These are phyloP conservation scores for Drosophila sturtevanti DNA, from an alignment of 1,140 invertebrate species.

Conservation along the genomic window DNA sequence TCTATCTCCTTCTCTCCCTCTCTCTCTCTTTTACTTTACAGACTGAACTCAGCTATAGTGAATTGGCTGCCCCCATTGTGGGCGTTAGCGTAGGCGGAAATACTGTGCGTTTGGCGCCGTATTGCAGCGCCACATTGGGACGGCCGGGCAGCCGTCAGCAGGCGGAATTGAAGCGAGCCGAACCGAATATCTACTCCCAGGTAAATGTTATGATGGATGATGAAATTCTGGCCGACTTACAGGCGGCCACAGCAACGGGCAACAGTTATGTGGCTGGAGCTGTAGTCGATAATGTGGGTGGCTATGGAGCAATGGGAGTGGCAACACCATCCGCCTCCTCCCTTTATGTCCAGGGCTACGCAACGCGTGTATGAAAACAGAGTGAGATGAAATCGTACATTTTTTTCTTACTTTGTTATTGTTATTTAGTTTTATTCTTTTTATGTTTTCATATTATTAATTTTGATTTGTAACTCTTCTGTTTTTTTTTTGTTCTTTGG, in stretches of 20 bases:
- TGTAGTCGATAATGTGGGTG: conserved; percentile 72
- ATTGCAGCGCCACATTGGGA: conserved; percentile 84
- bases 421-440: conserved; percentile 28
- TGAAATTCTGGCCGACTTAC: conserved; percentile 69
- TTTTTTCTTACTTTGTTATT: conserved; percentile 35
- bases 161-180: conserved; percentile 83
- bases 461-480: conserved; percentile 14
- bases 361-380: conserved; percentile 35
- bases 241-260: conserved; percentile 63
- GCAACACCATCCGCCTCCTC: neutral
- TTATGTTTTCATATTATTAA: conserved; percentile 28
- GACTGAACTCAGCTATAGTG: conserved; percentile 86
- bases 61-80: conserved; percentile 83
- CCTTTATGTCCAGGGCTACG: conserved; percentile 61
- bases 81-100: conserved; percentile 30
- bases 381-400: conserved; percentile 30
- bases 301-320: conserved; percentile 19
- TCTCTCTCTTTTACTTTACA: conserved; percentile 7
- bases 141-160: conserved; percentile 75
- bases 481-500: conserved; percentile 30
- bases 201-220: conserved; percentile 83
- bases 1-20: too few relatives aligned
- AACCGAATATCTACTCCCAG: conserved; percentile 86
- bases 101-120: conserved; percentile 80
- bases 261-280: conserved; percentile 70